Base-by-base conservation (phyloP, 2,888 invertebrate species). In the Sussaba pulchella region DNA sequence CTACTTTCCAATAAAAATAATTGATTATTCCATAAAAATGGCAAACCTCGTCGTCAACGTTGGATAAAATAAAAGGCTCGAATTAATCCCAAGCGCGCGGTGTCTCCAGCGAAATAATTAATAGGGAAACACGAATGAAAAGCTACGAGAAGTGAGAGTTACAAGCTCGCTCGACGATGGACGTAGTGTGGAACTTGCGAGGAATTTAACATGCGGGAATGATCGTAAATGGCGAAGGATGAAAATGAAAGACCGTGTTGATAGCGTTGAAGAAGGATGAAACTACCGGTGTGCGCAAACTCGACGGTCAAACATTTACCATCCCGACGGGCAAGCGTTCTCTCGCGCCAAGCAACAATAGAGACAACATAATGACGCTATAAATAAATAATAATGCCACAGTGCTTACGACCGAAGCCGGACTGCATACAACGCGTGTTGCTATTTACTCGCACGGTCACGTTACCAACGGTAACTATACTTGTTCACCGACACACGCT, bases 341-440 rank as follows among this genome's bases (percentile, higher is more conserved):
- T 74, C 43, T 36, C 21, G 66, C 52, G 57, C 43, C 24, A n/a
- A 63, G 67, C 84, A 84, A 88, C 87, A 89, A 88, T 86, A 83
- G 87, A 86, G 87, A 89, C 87, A 89, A 88, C 86, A 87, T 90
- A 90, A 90, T 89, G 89, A 89, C 86, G 88, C 89, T 87, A 89
- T 90, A 89, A 89, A 90, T 89, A 90, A 90, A 89, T 87, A 88
- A 89, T 89, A 88, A 88, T 89, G 87, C 85, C 85, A 85, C 85
- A 85, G 83, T 83, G 83, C 87, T 47, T 45, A 66, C 72, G 72
- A 52, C 59, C 59, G 52, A 26, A 26, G 24, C 12, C 52, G 10
- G 41, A 69, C 52, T 52, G 52, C 31, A 31, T 39, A 4, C 9
- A 43, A 21, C 9, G 26, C 54, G 41, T 39, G 6, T 41, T 39